Evolutionary conservation across 2,113 vertebrate genomes (phyloP).

Genomic region (Shinisaurus crocodilurus): DNA sequence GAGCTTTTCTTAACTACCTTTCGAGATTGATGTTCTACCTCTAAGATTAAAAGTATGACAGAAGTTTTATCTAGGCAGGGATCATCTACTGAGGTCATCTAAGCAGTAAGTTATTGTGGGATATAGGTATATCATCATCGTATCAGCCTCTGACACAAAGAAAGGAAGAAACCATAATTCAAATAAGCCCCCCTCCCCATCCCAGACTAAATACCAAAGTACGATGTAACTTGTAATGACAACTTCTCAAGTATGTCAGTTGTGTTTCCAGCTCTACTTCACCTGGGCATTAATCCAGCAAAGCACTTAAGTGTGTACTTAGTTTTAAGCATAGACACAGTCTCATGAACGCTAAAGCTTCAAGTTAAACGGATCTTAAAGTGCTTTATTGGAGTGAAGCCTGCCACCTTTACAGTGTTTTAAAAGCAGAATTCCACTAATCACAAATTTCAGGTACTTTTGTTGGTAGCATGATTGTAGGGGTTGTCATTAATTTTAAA

Average conservation of each 20-base stretch:
- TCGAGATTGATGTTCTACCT: not conserved
- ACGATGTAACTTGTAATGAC: not conserved
- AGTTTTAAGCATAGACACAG: not conserved
- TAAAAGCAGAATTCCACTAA: not conserved
- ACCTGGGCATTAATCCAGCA: conserved; percentile 11
- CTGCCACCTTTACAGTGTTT: not conserved
- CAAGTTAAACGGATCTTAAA: conserved; percentile 9
- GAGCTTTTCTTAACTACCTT: too few species aligned
- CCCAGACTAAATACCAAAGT: not conserved
- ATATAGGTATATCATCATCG: not conserved
- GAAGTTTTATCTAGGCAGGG: not conserved
- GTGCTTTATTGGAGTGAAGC: not conserved
- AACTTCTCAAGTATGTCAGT: conserved; percentile 5
- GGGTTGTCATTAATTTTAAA: not conserved
- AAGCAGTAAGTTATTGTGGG: not conserved
- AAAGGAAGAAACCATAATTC: not conserved
- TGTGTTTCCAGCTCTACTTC: not conserved
- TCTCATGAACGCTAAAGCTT: not conserved
- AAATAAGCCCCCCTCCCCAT: not conserved
- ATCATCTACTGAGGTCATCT: not conserved
- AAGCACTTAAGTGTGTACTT: conserved; percentile 12
- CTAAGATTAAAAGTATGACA: not conserved
- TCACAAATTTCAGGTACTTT: not conserved
- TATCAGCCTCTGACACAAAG: not conserved
- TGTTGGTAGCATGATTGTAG: not conserved